Evolutionary conservation across 2,888 invertebrate genomes (phyloP), one percentile per base, ranked within the genome.

Genomic region (Pecten maximus): DNA sequence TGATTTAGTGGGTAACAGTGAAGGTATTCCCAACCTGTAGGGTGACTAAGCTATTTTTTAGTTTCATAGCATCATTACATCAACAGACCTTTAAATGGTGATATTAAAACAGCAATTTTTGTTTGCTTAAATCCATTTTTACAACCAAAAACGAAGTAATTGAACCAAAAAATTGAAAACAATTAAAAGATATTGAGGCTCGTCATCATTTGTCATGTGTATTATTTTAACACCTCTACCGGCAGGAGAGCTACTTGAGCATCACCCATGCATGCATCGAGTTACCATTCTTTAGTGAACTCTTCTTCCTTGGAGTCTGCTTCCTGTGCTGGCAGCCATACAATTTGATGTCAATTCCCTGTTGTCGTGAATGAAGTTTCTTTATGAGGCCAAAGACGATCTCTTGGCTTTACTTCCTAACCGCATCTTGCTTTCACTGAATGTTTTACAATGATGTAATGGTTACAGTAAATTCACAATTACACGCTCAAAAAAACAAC

Each of bases 361-460:
- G 3, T 35, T 35, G 74, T 74, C 74, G 10, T 74, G 74, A 74
- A 28, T 74, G 74, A 74, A 35, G 35, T 35, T 74, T 74, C 28
- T 74, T 74, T 74, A 74, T 16, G 35, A 35, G 74, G 74, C 74
- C 35, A 35, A 74, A 74, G 74, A 74, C 74, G 35, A 35, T 74
- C 6, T 35, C n/a, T 74, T 74, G 74, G 10, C 74, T 74, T 74
- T 35, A 35, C 35, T 74, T 74, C 74, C 28, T 35, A 74, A 74
- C 35, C 74, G 16, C 35, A 74, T 74, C 15, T 28, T 74, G 74
- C 74, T 74, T 74, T 74, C 28, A 74, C 35, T 28, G 74, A 12
- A 74, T 10, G 12, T 74, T 74, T 74, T 74, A 74, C 74, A 74
- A 74, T 35, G 74, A 74, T 74, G 74, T 74, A 74, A 74, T 74